These are phyloP conservation scores for Bombylius discolor DNA, from an alignment of 2,888 invertebrate species.

Conservation along the genomic window DNA sequence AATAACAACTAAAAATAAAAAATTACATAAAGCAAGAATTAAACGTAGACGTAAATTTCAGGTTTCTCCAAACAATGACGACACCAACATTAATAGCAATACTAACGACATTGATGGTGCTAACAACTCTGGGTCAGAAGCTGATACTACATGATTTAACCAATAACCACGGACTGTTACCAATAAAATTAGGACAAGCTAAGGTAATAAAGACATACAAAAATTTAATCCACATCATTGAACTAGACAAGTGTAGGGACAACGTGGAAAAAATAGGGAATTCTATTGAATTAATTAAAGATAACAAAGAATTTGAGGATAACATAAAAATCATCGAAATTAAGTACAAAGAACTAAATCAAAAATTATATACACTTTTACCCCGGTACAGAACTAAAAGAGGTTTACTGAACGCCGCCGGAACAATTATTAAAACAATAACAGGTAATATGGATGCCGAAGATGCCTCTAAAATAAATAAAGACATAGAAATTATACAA, in stretches of 20 bases:
- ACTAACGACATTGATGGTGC: too few relatives aligned
- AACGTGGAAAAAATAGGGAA: background rate
- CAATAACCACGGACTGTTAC: too few relatives aligned
- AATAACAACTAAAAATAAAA: background rate
- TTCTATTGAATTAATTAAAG: background rate
- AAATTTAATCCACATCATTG: too few relatives aligned
- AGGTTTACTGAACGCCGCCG: constrained; percentile 1
- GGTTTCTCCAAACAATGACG: background rate
- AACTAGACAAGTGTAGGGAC: background rate
- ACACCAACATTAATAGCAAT: too few relatives aligned
- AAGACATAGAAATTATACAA: background rate
- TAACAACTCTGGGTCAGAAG: too few relatives aligned
- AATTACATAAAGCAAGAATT: background rate
- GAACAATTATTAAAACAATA: background rate
- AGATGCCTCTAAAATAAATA: background rate
- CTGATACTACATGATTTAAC: too few relatives aligned
- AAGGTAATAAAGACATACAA: too few relatives aligned
- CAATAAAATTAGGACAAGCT: too few relatives aligned
- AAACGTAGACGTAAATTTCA: background rate
- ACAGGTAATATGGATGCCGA: constrained; percentile 1
- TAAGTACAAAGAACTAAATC: background rate
- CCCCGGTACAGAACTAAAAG: background rate
- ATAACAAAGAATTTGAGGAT: background rate
- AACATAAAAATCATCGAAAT: background rate
- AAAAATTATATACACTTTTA: background rate